Evolutionary conservation across 2,797 vertebrate genomes (phyloP), one percentile per base, ranked within the genome.

Genomic region (Chelon auratus): DNA sequence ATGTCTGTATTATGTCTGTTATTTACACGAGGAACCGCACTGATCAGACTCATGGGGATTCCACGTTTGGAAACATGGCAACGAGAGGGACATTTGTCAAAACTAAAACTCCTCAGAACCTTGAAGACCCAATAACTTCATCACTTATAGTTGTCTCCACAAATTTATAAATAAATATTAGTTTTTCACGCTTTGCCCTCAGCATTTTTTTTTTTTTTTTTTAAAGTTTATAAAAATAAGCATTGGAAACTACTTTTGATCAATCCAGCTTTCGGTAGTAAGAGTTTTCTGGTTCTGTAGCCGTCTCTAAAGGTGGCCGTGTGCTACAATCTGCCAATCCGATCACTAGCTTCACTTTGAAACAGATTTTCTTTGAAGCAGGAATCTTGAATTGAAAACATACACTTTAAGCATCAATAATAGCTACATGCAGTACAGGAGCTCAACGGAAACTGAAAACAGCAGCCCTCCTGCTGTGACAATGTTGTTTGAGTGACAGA

Each of bases 401-500:
- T 30, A 17, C 22, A n/a, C 59, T 79, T 48, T 47, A 55, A 61
- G 68, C 45, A 52, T 53, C 47, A 68, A 42, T 68, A 68, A 58
- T 20, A 11, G 36, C 40, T 68, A 20, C 10, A 13, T 9, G 24
- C 17, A 52, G 42, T 43, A 74, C 42, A 51, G 30, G 20, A 69
- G 51, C 33, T 37, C 39, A 80, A 64, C 18, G 54, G 48, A 57
- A 50, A 50, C 57, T 45, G 52, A 77, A 72, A 84, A 79, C 67
- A 72, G 62, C 24, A 9, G 48, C 26, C 9, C 69, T 66, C 62
- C 70, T 14, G 56, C 75, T 72, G 64, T 65, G 63, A 62, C 43
- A 10, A 22, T 60, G 67, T 62, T 57, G 20, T 64, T 33, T 75
- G 65, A 79, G 56, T 77, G 81, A 78, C 69, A 77, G 47, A 72